Evolutionary conservation across 2,113 vertebrate species (phyloP).

Genomic region (Corynorhinus townsendii): DNA sequence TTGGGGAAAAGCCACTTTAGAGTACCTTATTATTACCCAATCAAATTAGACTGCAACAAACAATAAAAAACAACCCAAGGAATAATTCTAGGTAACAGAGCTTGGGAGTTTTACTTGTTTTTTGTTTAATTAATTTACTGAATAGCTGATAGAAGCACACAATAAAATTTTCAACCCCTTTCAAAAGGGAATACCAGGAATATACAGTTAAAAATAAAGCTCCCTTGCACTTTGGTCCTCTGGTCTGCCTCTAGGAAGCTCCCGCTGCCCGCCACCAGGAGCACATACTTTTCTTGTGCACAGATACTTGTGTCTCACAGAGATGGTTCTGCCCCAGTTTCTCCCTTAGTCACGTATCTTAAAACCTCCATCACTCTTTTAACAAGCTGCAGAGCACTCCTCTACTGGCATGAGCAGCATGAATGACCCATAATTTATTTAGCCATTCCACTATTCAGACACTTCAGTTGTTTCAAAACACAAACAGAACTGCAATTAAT

Average conservation of each 20-base stretch:
- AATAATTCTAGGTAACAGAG: background rate
- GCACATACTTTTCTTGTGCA: background rate
- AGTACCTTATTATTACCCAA: slow-evolving; percentile 25
- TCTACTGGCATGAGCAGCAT: background rate
- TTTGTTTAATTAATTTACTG: background rate
- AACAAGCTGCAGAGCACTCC: background rate
- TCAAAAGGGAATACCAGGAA: background rate
- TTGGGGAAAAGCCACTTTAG: slow-evolving; percentile 38
- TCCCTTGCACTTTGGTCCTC: background rate
- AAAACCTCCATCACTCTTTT: background rate
- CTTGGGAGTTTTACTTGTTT: background rate
- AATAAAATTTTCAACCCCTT: background rate
- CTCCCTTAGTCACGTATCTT: background rate
- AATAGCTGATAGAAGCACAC: background rate
- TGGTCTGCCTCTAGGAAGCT: background rate
- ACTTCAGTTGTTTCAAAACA: background rate
- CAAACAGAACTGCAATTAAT: background rate
- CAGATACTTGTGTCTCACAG: background rate
- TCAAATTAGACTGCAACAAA: slow-evolving; percentile 3
- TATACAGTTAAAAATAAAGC: background rate
- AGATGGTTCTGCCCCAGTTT: background rate
- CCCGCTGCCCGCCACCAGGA: too few relatives aligned
- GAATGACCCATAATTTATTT: background rate
- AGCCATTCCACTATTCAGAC: background rate
- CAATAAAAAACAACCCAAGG: background rate